phyloP scores from a whole-genome alignment of 1,140 invertebrate species.

The Eciton burchellii region DNA sequence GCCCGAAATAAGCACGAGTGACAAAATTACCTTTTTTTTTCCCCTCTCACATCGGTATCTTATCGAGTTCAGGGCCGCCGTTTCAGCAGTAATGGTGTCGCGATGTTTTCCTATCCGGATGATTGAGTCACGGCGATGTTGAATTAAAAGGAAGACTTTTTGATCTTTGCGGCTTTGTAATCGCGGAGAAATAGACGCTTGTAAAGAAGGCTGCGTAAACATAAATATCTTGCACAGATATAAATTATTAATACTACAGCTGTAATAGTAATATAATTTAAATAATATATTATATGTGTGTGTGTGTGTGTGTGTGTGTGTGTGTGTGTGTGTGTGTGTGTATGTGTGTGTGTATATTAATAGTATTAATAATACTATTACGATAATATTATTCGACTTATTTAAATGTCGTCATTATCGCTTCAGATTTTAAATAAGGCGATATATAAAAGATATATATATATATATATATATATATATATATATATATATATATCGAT shows the following conservation, averaged over 20 bases:
- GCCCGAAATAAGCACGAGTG: background rate
- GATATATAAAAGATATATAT: too few relatives aligned
- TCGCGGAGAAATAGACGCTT: background rate
- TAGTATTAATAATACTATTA: slow-evolving; percentile 26
- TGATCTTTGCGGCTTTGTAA: background rate
- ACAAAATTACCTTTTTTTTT: slow-evolving; percentile 32
- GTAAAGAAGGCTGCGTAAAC: background rate
- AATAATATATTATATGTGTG: too few relatives aligned
- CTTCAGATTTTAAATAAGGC: background rate
- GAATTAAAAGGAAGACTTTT: slow-evolving; percentile 1
- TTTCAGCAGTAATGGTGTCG: slow-evolving; percentile 32
- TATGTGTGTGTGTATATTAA: too few relatives aligned
- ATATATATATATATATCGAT: too few relatives aligned
- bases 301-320: too few relatives aligned
- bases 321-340: too few relatives aligned
- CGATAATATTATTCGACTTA: background rate
- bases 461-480: too few relatives aligned
- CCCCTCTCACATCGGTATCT: slow-evolving; percentile 10
- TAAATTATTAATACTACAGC: background rate
- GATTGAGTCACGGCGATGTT: background rate
- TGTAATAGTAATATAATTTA: background rate
- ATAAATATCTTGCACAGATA: background rate
- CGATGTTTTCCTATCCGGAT: slow-evolving; percentile 5
- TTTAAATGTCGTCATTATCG: slow-evolving; percentile 33
- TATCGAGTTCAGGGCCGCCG: slow-evolving; percentile 51